Conservation (phyloP, 2,113 vertebrate species). For the Daubentonia madagascariensis region DNA sequence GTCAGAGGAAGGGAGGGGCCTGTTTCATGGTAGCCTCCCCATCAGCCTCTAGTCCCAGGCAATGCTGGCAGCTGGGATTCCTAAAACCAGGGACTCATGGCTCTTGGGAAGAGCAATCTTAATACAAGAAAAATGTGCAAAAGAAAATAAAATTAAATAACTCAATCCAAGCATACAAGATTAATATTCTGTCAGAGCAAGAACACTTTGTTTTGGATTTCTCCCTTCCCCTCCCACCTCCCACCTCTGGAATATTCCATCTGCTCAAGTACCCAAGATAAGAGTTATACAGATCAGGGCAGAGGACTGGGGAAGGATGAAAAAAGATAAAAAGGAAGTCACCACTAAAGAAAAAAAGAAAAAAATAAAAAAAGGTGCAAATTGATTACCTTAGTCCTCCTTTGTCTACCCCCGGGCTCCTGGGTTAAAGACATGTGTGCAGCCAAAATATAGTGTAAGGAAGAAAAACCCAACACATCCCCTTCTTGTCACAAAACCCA, state of each 20-base stretch:
- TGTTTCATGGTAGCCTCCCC: slow-evolving; percentile 8
- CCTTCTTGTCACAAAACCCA: slow-evolving; percentile 72
- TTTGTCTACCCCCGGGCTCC: slow-evolving; percentile 81
- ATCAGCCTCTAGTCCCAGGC: slow-evolving; percentile 60
- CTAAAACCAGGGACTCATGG: slow-evolving; percentile 74
- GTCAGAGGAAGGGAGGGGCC: not conserved
- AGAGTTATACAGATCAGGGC: slow-evolving; percentile 78
- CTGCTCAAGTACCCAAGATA: slow-evolving; percentile 80
- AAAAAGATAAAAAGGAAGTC: slow-evolving; percentile 70
- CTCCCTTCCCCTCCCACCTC: slow-evolving; percentile 65
- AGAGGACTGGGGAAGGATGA: slow-evolving; percentile 68
- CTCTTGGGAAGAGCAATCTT: slow-evolving; percentile 83
- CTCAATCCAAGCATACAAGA: slow-evolving; percentile 81
- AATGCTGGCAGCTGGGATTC: slow-evolving; percentile 67
- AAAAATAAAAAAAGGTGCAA: slow-evolving; percentile 79
- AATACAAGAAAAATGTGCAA: slow-evolving; percentile 87
- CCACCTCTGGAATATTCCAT: slow-evolving; percentile 69
- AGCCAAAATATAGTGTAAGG: slow-evolving; percentile 81
- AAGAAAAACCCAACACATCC: slow-evolving; percentile 69
- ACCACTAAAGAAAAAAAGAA: slow-evolving; percentile 74
- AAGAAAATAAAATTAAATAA: slow-evolving; percentile 85
- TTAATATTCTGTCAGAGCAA: slow-evolving; percentile 79
- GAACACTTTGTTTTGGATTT: slow-evolving; percentile 76
- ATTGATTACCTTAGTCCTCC: slow-evolving; percentile 81
- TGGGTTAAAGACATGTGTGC: slow-evolving; percentile 78